A percentile compares a stretch with the other conserved stretches of the same genome.
phyloP scores from a whole-genome alignment of 2,888 invertebrate genomes.

The Drosophila affinis region DNA sequence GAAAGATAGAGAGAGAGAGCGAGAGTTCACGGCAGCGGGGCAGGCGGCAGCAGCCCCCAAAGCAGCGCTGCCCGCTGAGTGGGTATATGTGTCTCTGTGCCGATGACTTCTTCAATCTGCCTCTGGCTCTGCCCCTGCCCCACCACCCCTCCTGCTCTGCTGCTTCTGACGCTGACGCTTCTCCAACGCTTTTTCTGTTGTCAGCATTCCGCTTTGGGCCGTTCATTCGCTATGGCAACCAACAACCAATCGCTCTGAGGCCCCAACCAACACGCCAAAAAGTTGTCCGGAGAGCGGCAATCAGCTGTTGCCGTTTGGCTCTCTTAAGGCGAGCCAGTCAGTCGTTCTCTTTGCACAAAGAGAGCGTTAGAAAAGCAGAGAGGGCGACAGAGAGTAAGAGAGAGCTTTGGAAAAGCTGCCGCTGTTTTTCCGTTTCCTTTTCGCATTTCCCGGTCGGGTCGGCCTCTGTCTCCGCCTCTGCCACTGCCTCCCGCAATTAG shows the following conservation, averaged over 20 bases:
- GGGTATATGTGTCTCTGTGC: constrained; percentile 83
- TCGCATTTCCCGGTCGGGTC: constrained; percentile 55
- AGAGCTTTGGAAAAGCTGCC: constrained; percentile 33
- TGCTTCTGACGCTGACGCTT: constrained; percentile 1
- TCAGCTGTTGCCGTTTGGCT: constrained; percentile 65
- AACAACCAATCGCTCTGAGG: constrained; percentile 72
- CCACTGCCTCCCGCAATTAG: constrained; percentile 74
- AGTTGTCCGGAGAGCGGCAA: constrained; percentile 33
- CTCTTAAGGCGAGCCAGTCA: constrained; percentile 5
- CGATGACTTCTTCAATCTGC: constrained; percentile 78
- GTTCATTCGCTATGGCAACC: constrained; percentile 79
- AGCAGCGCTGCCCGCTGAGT: constrained; percentile 69
- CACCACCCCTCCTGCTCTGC: not conserved
- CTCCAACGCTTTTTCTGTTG: constrained; percentile 27
- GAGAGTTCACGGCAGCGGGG: constrained; percentile 19
- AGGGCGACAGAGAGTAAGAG: not conserved
- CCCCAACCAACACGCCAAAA: constrained; percentile 10
- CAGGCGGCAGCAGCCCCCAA: constrained; percentile 15
- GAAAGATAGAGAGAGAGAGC: not conserved
- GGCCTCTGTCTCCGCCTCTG: not conserved
- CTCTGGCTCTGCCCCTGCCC: constrained; percentile 7
- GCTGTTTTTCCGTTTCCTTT: constrained; percentile 45
- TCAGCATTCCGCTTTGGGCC: constrained; percentile 69
- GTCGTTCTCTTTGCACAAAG: not conserved
- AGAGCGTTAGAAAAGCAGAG: constrained; percentile 1